Conservation (phyloP, 1,140 invertebrate species). For the Helicorthomorpha holstii region DNA sequence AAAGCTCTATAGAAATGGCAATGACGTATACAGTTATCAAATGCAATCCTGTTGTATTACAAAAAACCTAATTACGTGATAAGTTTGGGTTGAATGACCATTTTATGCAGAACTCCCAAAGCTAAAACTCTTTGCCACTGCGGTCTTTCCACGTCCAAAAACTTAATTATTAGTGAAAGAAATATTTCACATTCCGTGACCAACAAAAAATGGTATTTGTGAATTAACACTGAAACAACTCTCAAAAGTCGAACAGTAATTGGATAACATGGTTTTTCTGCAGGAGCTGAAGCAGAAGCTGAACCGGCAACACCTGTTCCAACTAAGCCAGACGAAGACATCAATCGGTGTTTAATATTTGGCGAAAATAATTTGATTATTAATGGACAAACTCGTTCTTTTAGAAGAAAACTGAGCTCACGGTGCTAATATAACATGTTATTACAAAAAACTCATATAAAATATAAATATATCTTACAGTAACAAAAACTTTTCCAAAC, state of each 20-base stretch:
- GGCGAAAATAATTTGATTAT: constrained; percentile 96
- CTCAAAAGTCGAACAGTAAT: constrained; percentile 86
- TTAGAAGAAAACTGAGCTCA: constrained; percentile 86
- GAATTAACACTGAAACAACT: constrained; percentile 80
- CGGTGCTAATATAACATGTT: too few species aligned
- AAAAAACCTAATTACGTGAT: background rate
- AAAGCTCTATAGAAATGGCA: constrained; percentile 47
- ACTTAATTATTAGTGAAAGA: constrained; percentile 88
- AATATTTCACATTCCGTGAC: constrained; percentile 98
- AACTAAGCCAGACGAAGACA: constrained; percentile 17
- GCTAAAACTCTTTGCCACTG: constrained; percentile 88
- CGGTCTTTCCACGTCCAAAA: constrained; percentile 89
- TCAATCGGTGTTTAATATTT: constrained; percentile 77
- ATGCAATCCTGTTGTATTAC: background rate
- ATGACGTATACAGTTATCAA: background rate
- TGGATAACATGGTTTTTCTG: constrained; percentile 89
- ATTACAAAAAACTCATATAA: too few species aligned
- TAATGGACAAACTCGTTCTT: constrained; percentile 90
- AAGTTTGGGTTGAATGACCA: constrained; percentile 71
- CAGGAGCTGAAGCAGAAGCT: constrained; percentile 44
- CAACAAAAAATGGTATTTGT: constrained; percentile 81
- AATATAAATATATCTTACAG: too few species aligned
- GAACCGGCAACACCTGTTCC: constrained; percentile 15
- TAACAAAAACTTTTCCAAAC: constrained; percentile 80
- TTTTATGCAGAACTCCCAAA: constrained; percentile 86